These are phyloP conservation scores for Triplophysa tibetana DNA, from an alignment of 2,113 vertebrate genomes.

Conservation along the genomic window DNA sequence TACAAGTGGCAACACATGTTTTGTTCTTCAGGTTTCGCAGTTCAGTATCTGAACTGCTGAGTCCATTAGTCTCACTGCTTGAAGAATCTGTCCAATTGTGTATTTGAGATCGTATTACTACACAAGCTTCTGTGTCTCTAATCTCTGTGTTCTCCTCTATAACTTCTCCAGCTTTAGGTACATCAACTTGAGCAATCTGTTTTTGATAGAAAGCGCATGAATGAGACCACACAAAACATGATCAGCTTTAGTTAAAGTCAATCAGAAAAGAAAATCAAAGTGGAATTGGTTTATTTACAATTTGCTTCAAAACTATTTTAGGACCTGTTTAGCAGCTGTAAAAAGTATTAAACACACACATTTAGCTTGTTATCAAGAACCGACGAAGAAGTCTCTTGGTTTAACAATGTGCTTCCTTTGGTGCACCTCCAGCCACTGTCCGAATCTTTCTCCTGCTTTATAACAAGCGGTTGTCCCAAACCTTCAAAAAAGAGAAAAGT, in stretches of 20 bases:
- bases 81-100: slow-evolving; percentile 50
- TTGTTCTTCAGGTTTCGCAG: slow-evolving; percentile 42
- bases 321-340: neutral
- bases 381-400: slow-evolving; percentile 41
- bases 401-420: slow-evolving; percentile 41
- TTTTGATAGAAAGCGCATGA: neutral
- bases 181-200: slow-evolving; percentile 35
- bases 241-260: neutral
- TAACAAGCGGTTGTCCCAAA: slow-evolving; percentile 24
- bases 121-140: slow-evolving; percentile 42
- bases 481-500: slow-evolving; percentile 49
- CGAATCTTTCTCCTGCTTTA: slow-evolving; percentile 57
- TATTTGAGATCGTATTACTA: slow-evolving; percentile 38
- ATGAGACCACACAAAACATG: neutral
- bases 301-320: neutral
- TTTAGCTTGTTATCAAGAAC: slow-evolving; percentile 35
- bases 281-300: too few species aligned
- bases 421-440: slow-evolving; percentile 56
- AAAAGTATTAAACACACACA: neutral
- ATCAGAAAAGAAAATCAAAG: too few species aligned
- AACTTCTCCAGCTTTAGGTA: slow-evolving; percentile 19
- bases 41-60: slow-evolving; percentile 25
- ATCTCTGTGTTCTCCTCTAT: slow-evolving; percentile 57
- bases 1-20: neutral
- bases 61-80: slow-evolving; percentile 8